phyloP scores from a whole-genome alignment of 2,113 vertebrate species.

The Oryzias woworae region DNA sequence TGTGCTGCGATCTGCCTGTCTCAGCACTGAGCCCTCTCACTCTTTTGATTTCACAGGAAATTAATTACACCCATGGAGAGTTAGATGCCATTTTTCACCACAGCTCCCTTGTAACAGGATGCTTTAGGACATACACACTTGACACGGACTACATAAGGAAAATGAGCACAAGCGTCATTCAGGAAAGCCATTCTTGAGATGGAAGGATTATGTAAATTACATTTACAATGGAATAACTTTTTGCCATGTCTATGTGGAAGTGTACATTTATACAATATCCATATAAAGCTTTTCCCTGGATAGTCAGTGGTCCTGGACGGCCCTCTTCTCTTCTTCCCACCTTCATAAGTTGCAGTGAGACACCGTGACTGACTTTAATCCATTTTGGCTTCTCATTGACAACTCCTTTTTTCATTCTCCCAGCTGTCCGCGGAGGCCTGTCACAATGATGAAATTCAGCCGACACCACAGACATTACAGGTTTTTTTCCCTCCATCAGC shows the following conservation, averaged over 20 bases:
- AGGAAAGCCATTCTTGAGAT: conserved; percentile 33
- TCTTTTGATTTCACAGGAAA: conserved; percentile 38
- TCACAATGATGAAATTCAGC: conserved; percentile 41
- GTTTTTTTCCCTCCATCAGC: conserved; percentile 30
- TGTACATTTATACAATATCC: conserved; percentile 8
- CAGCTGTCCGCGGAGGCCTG: conserved; percentile 23
- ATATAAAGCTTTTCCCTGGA: background rate
- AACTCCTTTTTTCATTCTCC: conserved; percentile 31
- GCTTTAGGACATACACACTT: conserved; percentile 21
- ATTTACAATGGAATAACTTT: conserved; percentile 22
- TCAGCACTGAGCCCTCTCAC: conserved; percentile 30
- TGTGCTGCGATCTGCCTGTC: conserved; percentile 7
- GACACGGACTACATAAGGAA: conserved; percentile 13
- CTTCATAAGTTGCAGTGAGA: conserved; percentile 7
- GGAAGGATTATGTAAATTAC: conserved; percentile 18
- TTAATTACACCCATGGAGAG: conserved; percentile 35
- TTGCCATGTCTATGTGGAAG: background rate
- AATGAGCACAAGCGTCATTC: conserved; percentile 6
- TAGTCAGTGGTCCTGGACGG: background rate
- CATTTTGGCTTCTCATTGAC: conserved; percentile 32
- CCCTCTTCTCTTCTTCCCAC: background rate
- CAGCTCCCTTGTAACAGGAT: conserved; percentile 18
- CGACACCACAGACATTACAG: conserved; percentile 51
- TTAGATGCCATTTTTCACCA: conserved; percentile 18
- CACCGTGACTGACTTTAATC: conserved; percentile 26